These are phyloP conservation scores for Liolophura sinensis DNA, from an alignment of 1,140 invertebrate species.

Conservation along the genomic window DNA sequence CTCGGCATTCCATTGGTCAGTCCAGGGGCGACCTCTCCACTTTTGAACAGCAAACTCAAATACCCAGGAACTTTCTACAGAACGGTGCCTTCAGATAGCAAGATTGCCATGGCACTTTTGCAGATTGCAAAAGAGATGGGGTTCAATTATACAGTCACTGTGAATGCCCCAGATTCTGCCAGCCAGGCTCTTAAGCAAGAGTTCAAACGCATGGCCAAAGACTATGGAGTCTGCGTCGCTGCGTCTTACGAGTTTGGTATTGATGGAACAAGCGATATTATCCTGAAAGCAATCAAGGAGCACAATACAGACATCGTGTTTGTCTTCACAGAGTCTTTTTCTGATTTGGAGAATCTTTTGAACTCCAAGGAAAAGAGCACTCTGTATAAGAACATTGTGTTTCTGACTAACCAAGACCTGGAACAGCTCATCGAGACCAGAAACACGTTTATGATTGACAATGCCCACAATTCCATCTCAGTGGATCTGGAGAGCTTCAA, in stretches of 20 bases:
- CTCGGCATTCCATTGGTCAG: slow-evolving; percentile 34
- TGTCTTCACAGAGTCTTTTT: slow-evolving; percentile 44
- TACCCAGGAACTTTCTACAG: slow-evolving; percentile 75
- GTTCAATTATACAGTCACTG: slow-evolving; percentile 41
- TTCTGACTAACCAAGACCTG: slow-evolving; percentile 39
- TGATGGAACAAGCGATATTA: slow-evolving; percentile 36
- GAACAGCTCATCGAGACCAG: slow-evolving; percentile 7
- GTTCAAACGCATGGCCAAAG: slow-evolving; percentile 33
- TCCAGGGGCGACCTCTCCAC: slow-evolving; percentile 66
- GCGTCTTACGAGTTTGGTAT: slow-evolving; percentile 48
- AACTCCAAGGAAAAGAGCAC: slow-evolving; percentile 18
- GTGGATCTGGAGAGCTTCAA: too few species aligned
- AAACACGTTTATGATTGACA: neutral
- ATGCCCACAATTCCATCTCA: neutral
- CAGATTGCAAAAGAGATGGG: slow-evolving; percentile 31
- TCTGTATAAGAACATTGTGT: slow-evolving; percentile 24
- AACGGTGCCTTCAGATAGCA: slow-evolving; percentile 78
- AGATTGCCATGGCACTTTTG: slow-evolving; percentile 74
- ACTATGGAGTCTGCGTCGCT: slow-evolving; percentile 41
- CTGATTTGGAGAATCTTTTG: slow-evolving; percentile 37
- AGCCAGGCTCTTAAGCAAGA: slow-evolving; percentile 25
- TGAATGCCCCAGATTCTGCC: slow-evolving; percentile 42
- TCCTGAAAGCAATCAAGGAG: slow-evolving; percentile 32
- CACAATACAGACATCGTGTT: slow-evolving; percentile 44
- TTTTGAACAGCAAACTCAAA: slow-evolving; percentile 73